Evolutionary conservation across 2,113 vertebrate genomes (phyloP), one percentile per base, ranked within the genome.

Genomic region (Tautogolabrus adspersus): DNA sequence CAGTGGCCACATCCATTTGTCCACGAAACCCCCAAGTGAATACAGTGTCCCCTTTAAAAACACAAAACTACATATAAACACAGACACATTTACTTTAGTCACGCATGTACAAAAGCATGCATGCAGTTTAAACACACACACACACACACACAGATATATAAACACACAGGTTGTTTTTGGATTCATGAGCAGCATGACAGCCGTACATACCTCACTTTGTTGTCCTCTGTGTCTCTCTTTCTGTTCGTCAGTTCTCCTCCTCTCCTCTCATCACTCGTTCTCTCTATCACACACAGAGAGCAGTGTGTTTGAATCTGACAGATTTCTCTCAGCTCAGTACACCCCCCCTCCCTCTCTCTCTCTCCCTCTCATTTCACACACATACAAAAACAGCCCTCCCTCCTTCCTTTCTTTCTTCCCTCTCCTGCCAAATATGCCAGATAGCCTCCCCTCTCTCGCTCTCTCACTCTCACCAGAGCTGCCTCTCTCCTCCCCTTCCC

Each of bases 221-320:
- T 77, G 60, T 86, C 85, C 70, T 65, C 75, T 85, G 70, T 82
- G 79, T 83, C 38, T 83, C 60, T 81, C 79, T 86, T 57, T 83
- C 70, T 77, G 79, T 79, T 79, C 66, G 51, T 83, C 81, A 57
- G 75, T 70, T 77, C 86, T 88, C 72, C 71, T 66, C 68, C 75
- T 81, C 82, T 81, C 64, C 52, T 88, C 61, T 88, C 84, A 90
- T 81, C 87, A 49, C 74, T 77, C 52, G 71, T 81, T 76, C 79
- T 59, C 69, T 80, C 73, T 80, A 34, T 59, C 61, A 67, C 69
- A 75, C 66, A 87, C 68, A 88, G 56, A 89, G 83, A 85, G 80
- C 62, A 72, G 85, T 85, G 90, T 92, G 89, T 93, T 92, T 93
- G 88, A 93, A 90, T 93, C 88, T 92, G 90, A 93, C 90, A 89